phyloP scores from a whole-genome alignment of 2,888 invertebrate genomes.

The Heliconius hortense region DNA sequence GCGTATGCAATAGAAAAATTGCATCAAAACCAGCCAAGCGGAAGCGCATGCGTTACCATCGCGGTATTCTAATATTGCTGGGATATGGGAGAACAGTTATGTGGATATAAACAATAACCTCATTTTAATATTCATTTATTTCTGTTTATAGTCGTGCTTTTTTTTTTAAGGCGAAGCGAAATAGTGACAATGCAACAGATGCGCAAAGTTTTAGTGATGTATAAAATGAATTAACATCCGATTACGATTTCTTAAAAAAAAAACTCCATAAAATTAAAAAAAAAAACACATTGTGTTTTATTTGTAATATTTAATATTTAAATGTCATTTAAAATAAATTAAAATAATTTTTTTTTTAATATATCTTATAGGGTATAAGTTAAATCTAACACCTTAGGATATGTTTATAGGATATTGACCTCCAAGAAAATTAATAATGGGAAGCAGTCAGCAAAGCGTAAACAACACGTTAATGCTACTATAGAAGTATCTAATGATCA shows the following conservation, averaged over 20 bases:
- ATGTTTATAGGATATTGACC: conserved; percentile 25
- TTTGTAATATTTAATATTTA: too few relatives aligned
- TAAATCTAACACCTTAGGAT: not conserved
- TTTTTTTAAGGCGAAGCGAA: not conserved
- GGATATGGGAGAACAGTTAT: conserved; percentile 35
- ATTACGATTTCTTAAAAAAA: too few relatives aligned
- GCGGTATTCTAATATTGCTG: conserved; percentile 33
- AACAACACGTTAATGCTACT: conserved; percentile 37
- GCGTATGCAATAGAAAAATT: conserved; percentile 41
- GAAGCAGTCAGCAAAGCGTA: conserved; percentile 34
- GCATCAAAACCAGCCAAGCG: conserved; percentile 41
- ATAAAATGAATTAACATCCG: too few relatives aligned
- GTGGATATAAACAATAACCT: conserved; percentile 30
- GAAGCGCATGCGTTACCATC: conserved; percentile 29
- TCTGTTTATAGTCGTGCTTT: not conserved
- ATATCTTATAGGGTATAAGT: too few relatives aligned
- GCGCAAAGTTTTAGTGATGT: too few relatives aligned
- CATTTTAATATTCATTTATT: conserved; percentile 13
- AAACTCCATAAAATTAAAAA: too few relatives aligned
- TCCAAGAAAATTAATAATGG: conserved; percentile 18
- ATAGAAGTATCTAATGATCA: conserved; percentile 15
- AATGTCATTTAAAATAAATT: too few relatives aligned
- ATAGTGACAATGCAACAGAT: not conserved
- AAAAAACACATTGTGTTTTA: too few relatives aligned
- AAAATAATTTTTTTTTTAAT: too few relatives aligned